Base-by-base conservation (phyloP, 2,113 vertebrate genomes). In the Xenus cinereus region DNA sequence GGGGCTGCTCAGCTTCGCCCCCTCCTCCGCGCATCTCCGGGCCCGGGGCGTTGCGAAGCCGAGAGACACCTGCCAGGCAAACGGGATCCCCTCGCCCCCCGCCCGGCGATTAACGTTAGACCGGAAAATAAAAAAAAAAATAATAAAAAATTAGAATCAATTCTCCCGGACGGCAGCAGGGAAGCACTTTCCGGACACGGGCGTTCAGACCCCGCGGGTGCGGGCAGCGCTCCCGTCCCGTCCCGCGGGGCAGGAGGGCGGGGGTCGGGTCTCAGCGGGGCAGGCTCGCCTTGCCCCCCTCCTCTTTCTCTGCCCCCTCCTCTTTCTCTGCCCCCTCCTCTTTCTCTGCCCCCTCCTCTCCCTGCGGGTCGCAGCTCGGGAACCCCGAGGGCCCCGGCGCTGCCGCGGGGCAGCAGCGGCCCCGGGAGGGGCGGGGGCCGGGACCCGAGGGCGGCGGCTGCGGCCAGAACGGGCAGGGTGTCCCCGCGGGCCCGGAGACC, bases 101-200 rank as follows among this genome's bases (percentile, higher is more conserved):
- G 48, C 72, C 57, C 64, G 53, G 94, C 93, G 78, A 93, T 95
- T 41, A 82, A 93, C 72, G 89, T 97, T 97, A 95, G 16, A 60
- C 8, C n/a, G 21, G 41, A 63, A 60, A 39, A 62, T 22, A 48
- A 75, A 22, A 27, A 15, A 33, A 21, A 18, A 45, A 46, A 32
- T 41, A 27, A 41, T 28, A 43, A 14, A 46, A 76, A 77, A n/a
- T n/a, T 74, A 37, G 63, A 76, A 94, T 98, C 95, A 76, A 89
- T 97, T 85, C 86, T 90, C 84, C 93, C 97, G 97, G 96, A 93
- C 94, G 66, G 95, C 96, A 97, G 96, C 86, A 82, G 90, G 93
- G 95, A 95, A 97, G 41, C 89, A 62, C 94, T 91, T 94, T 95
- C 89, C 27, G 78, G 92, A 33, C 86, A 84, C 82, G 35, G 67